Evolutionary conservation across 2,113 vertebrate species (phyloP).

Genomic region (Rhynchopsitta pachyrhyncha): DNA sequence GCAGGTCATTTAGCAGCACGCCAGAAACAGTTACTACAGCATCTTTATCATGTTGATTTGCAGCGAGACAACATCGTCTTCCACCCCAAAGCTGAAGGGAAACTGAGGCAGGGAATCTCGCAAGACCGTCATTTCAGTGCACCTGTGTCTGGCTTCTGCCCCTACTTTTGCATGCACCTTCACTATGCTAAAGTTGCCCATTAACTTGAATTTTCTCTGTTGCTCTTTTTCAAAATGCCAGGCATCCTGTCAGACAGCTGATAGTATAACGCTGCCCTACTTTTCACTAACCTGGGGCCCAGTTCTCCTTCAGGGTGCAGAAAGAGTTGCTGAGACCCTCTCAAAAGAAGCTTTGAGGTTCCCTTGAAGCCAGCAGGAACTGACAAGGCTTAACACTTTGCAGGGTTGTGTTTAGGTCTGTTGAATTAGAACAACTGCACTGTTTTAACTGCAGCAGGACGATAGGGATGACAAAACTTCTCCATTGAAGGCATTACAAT

Average conservation of each 20-base stretch:
- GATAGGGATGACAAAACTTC: not conserved
- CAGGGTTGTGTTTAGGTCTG: not conserved
- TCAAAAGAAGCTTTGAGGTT: not conserved
- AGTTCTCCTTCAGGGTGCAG: not conserved
- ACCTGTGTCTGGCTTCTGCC: not conserved
- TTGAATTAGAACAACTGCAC: not conserved
- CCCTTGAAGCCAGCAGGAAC: not conserved
- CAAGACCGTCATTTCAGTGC: not conserved
- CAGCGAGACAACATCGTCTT: not conserved
- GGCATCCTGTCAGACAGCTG: not conserved
- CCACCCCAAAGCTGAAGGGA: not conserved
- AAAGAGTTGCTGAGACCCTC: not conserved
- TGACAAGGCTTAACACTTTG: not conserved
- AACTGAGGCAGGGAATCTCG: not conserved
- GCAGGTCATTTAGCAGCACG: fast-evolving
- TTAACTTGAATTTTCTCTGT: not conserved
- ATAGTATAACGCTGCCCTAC: not conserved
- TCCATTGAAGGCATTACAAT: not conserved
- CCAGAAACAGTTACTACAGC: not conserved
- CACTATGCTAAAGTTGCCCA: not conserved
- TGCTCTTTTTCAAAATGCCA: not conserved
- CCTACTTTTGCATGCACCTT: fast-evolving
- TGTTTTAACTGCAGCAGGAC: not conserved
- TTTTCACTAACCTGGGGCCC: constrained; percentile 17
- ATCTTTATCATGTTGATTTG: not conserved